These are phyloP conservation scores for Cynaeus angustus DNA, from an alignment of 2,888 invertebrate species.

Conservation along the genomic window DNA sequence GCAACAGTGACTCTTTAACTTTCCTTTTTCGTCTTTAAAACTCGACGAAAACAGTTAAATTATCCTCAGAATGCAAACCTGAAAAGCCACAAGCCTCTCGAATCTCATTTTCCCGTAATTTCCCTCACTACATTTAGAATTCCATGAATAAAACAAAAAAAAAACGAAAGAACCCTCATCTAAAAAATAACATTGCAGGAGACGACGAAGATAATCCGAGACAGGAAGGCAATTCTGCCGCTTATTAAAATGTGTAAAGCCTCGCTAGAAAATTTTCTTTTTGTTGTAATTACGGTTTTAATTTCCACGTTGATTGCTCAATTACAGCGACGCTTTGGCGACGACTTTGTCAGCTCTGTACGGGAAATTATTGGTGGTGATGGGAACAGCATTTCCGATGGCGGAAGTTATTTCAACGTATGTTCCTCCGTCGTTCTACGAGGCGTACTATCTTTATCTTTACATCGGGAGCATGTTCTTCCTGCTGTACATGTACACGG, in stretches of 20 bases:
- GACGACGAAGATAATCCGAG: too few species aligned
- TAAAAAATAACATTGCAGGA: neutral
- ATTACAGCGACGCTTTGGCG: slow-evolving; percentile 87
- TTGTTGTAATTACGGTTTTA: slow-evolving; percentile 14
- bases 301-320: slow-evolving; percentile 35
- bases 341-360: slow-evolving; percentile 94
- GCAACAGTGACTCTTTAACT: too few species aligned
- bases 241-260: too few species aligned
- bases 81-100: too few species aligned
- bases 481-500: slow-evolving; percentile 80
- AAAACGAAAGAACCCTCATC: slow-evolving; percentile 1
- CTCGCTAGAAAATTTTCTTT: slow-evolving; percentile 20
- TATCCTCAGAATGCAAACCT: too few species aligned
- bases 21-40: too few species aligned
- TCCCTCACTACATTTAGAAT: too few species aligned
- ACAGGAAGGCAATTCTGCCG: too few species aligned
- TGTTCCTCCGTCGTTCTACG: slow-evolving; percentile 95
- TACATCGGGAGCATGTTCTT: slow-evolving; percentile 82
- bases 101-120: too few species aligned
- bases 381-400: slow-evolving; percentile 97
- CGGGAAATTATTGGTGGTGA: slow-evolving; percentile 93
- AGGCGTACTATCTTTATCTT: slow-evolving; percentile 81
- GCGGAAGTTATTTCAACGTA: slow-evolving; percentile 96
- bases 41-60: too few species aligned
- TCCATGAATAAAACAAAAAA: neutral